Conservation (phyloP, 2,888 invertebrate species). For the Brachypalpus laphriformis region DNA sequence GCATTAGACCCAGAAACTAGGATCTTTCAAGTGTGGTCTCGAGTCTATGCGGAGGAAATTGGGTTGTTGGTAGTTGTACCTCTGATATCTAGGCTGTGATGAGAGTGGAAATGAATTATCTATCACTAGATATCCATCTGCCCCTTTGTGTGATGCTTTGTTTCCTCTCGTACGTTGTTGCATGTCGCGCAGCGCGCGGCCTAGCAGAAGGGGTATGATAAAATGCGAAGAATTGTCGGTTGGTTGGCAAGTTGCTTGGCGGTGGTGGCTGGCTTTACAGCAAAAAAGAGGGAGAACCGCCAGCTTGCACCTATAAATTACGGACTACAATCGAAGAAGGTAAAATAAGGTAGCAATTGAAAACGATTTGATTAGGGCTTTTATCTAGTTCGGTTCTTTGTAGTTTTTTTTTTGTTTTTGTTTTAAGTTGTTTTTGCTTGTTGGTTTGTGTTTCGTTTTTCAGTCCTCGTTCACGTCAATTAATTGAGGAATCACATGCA, state of each 20-base stretch:
- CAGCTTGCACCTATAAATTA: conserved; percentile 65
- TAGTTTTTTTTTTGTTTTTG: background rate
- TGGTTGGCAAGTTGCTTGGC: background rate
- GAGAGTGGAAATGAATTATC: conserved; percentile 43
- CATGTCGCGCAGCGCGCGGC: conserved; percentile 6
- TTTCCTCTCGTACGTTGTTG: conserved; percentile 12
- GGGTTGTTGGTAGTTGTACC: conserved; percentile 44
- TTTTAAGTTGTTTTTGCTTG: background rate
- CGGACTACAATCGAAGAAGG: conserved; percentile 60
- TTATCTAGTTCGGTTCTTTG: conserved; percentile 53
- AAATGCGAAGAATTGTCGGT: conserved; percentile 41
- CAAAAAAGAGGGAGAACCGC: conserved; percentile 31
- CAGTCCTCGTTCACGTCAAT: conserved; percentile 48
- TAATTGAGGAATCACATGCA: conserved; percentile 70
- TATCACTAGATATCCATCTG: conserved; percentile 60
- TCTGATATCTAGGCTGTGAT: conserved; percentile 4
- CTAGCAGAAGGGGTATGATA: conserved; percentile 23
- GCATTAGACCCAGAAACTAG: conserved; percentile 63
- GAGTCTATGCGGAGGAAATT: conserved; percentile 42
- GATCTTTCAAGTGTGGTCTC: conserved; percentile 11
- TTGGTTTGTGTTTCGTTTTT: conserved; percentile 33
- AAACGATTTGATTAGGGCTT: conserved; percentile 65
- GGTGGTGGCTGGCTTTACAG: background rate
- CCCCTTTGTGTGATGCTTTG: conserved; percentile 46
- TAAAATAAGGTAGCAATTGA: conserved; percentile 71